These are phyloP conservation scores for Liolophura sinensis DNA, from an alignment of 1,140 invertebrate species.

Conservation along the genomic window DNA sequence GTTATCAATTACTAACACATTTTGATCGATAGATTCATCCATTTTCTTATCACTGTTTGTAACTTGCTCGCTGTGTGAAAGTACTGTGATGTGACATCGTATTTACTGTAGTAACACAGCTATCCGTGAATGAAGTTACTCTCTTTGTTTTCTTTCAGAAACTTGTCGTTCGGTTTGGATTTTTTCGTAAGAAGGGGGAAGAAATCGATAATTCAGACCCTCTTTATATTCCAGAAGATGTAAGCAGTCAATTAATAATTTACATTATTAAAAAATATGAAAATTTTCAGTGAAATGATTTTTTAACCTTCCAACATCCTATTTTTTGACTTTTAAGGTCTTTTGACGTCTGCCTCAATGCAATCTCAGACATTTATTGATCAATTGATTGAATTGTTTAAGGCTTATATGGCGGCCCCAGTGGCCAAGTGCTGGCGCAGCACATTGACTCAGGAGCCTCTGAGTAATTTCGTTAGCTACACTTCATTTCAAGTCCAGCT, in stretches of 20 bases:
- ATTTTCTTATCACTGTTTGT: slow-evolving; percentile 1
- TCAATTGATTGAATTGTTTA: too few relatives aligned
- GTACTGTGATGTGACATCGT: neutral
- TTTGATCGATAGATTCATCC: neutral
- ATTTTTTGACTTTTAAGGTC: too few relatives aligned
- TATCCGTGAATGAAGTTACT: neutral
- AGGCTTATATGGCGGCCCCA: too few relatives aligned
- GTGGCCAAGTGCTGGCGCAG: too few relatives aligned
- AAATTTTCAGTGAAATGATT: neutral
- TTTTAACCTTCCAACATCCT: too few relatives aligned
- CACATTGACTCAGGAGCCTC: too few relatives aligned
- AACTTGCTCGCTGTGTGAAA: slow-evolving; percentile 1
- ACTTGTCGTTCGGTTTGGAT: slow-evolving; percentile 47
- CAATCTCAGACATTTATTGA: too few relatives aligned
- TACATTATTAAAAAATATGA: too few relatives aligned
- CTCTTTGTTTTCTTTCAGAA: slow-evolving; percentile 30
- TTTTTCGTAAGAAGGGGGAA: slow-evolving; percentile 31
- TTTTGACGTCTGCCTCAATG: too few relatives aligned
- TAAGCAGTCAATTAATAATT: neutral
- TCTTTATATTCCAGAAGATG: neutral
- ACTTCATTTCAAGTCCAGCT: too few relatives aligned
- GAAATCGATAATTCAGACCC: slow-evolving; percentile 4
- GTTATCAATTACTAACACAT: neutral
- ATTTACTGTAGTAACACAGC: neutral
- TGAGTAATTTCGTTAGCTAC: too few relatives aligned